These are phyloP conservation scores for Himalopsyche anomala DNA, from an alignment of 2,888 invertebrate species.

Conservation along the genomic window DNA sequence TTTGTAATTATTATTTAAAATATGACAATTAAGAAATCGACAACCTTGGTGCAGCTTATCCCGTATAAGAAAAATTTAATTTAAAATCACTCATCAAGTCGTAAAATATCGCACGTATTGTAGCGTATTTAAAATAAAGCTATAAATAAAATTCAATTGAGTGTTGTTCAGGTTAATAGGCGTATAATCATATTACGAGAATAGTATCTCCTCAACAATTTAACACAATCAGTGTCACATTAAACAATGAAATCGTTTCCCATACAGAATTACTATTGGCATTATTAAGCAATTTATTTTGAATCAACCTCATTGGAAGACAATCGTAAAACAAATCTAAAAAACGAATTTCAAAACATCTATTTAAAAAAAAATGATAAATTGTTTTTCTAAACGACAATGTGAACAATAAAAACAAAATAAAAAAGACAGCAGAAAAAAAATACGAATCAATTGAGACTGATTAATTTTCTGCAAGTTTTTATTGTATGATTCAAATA, in stretches of 20 bases:
- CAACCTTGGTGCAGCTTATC: conserved; percentile 7
- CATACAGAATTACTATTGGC: background rate
- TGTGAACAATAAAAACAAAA: too few relatives aligned
- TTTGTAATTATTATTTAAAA: too few relatives aligned
- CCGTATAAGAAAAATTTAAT: background rate
- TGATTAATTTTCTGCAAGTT: too few relatives aligned
- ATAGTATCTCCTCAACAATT: background rate
- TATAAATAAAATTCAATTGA: background rate
- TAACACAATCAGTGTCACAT: conserved; percentile 2
- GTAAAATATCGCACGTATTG: too few relatives aligned
- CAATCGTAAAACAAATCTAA: background rate
- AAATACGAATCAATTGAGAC: too few relatives aligned
- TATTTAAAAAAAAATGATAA: too few relatives aligned
- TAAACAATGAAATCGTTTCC: conserved; percentile 5
- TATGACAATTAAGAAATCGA: background rate
- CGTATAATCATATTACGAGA: background rate
- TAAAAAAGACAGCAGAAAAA: too few relatives aligned
- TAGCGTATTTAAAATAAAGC: background rate
- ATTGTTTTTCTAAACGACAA: too few relatives aligned
- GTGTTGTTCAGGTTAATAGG: background rate
- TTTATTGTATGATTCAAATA: too few relatives aligned
- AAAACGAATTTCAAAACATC: background rate
- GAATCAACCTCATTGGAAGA: background rate
- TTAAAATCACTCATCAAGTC: too few relatives aligned
- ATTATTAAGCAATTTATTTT: background rate